phyloP scores from a whole-genome alignment of 2,888 invertebrate genomes.

The Sinopyrophorus schimmeli region DNA sequence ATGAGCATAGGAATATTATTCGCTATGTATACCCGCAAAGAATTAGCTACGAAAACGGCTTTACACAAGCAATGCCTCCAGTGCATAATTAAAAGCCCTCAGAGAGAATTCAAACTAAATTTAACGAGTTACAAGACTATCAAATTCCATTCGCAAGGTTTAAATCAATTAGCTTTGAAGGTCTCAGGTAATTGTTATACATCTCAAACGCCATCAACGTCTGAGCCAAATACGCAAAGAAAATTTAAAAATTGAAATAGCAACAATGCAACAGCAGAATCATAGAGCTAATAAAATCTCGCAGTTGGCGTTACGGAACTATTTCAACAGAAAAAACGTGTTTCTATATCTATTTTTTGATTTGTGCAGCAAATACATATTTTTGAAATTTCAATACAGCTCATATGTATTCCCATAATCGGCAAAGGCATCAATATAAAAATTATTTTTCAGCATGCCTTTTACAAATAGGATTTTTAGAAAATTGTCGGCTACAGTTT shows the following conservation, averaged over 20 bases:
- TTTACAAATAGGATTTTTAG: no score
- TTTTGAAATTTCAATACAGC: no score
- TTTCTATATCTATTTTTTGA: constrained; percentile 15
- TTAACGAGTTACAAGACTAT: constrained; percentile 11
- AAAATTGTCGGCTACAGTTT: no score
- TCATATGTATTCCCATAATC: no score
- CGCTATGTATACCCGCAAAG: background rate
- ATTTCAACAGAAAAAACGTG: constrained; percentile 5
- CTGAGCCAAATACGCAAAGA: constrained; percentile 9
- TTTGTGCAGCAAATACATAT: constrained; percentile 4
- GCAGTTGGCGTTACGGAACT: constrained; percentile 10
- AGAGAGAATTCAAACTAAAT: constrained; percentile 5
- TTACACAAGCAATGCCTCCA: background rate
- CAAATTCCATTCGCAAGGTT: constrained; percentile 1
- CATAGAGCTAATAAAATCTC: background rate
- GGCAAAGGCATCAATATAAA: no score
- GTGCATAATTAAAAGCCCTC: constrained; percentile 12
- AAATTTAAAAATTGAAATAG: constrained; percentile 9
- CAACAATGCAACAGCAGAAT: constrained; percentile 12
- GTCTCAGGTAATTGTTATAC: no score
- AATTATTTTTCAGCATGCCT: no score
- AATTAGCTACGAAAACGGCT: background rate
- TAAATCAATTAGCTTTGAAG: constrained; percentile 2
- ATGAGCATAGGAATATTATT: constrained; percentile 10
- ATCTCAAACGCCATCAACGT: background rate